phyloP scores from a whole-genome alignment of 2,113 vertebrate species.

The Spilogale gracilis region DNA sequence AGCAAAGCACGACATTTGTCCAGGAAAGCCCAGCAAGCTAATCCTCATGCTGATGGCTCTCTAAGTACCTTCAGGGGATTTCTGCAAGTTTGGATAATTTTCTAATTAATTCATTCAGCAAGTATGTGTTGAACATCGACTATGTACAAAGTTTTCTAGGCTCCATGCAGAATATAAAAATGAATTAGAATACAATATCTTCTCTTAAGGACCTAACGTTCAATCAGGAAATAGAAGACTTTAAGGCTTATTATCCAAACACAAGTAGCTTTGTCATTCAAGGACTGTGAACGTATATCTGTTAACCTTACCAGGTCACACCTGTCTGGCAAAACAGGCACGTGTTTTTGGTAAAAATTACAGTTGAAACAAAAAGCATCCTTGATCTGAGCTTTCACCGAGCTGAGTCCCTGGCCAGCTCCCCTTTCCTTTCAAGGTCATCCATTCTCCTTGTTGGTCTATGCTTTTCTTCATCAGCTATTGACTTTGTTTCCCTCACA shows the following conservation, averaged over 20 bases:
- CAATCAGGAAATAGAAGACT: neutral
- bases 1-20: neutral
- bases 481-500: neutral
- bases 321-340: neutral
- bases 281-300: neutral
- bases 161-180: neutral
- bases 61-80: neutral
- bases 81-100: neutral
- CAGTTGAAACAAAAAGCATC: neutral
- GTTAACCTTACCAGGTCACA: neutral
- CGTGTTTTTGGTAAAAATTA: neutral
- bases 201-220: neutral
- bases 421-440: neutral
- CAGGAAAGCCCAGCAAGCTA: neutral
- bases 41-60: neutral
- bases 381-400: neutral
- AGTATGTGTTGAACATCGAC: neutral
- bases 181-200: neutral
- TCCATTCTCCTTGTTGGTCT: neutral
- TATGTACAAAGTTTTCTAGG: neutral
- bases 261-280: neutral
- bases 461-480: neutral
- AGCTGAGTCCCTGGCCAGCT: neutral
- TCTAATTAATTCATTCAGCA: slow-evolving; percentile 12
- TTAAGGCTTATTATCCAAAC: neutral